A percentile compares a stretch with the other conserved stretches of the same genome.
phyloP scores from a whole-genome alignment of 2,888 invertebrate genomes.

The Mythimna lalbum region DNA sequence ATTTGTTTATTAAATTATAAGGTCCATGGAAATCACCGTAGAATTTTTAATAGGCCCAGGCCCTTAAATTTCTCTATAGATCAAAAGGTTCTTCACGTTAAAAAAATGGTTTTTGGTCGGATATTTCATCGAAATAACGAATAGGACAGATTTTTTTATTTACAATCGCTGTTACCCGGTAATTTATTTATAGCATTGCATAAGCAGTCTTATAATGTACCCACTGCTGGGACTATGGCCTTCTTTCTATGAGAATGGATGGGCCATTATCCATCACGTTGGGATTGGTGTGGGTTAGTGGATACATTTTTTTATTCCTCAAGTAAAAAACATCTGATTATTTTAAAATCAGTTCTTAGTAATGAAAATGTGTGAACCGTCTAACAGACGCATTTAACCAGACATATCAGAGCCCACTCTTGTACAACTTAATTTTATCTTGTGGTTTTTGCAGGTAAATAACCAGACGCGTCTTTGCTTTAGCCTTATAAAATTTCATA shows the following conservation, averaged over 20 bases:
- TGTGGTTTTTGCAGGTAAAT: not conserved
- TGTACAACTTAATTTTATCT: not conserved
- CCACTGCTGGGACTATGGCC: no score
- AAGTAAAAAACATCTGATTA: no score
- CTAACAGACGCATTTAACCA: conserved; percentile 6
- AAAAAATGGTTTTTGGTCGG: not conserved
- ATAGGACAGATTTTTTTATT: no score
- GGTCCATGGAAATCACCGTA: conserved; percentile 23
- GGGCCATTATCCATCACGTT: no score
- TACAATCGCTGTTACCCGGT: no score
- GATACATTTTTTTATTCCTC: no score
- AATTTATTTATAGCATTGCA: no score
- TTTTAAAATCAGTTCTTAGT: not conserved
- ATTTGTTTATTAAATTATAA: conserved; percentile 40
- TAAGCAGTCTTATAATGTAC: no score
- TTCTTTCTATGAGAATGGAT: no score
- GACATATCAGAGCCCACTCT: not conserved
- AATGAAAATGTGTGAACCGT: not conserved
- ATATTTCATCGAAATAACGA: no score
- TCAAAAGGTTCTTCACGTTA: not conserved
- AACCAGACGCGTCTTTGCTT: no score
- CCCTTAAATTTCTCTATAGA: not conserved
- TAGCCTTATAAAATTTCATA: not conserved
- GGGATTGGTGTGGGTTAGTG: no score
- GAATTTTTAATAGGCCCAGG: conserved; percentile 6